Conservation (phyloP, 2,797 vertebrate genomes). For the Siniperca scherzeri region DNA sequence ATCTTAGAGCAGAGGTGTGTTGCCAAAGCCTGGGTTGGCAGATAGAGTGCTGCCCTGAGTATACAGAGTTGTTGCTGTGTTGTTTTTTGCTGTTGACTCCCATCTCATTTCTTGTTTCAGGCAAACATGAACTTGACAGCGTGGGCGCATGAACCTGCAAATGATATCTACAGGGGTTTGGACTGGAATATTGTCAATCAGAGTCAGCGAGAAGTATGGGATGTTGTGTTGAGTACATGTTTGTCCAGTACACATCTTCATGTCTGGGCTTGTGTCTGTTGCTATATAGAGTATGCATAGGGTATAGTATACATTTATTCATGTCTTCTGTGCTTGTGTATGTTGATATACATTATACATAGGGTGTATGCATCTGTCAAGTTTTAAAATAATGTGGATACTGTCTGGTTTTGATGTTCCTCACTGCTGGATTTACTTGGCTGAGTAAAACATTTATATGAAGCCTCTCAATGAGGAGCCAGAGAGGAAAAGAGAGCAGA, state of each 20-base stretch:
- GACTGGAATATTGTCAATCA: slow-evolving; percentile 59
- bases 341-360: slow-evolving; percentile 16
- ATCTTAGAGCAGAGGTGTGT: slow-evolving; percentile 41
- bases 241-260: background rate
- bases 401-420: background rate
- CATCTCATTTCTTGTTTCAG: slow-evolving; percentile 63
- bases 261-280: background rate
- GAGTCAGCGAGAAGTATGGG: slow-evolving; percentile 19
- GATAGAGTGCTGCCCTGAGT: slow-evolving; percentile 39
- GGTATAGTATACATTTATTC: background rate
- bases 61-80: slow-evolving; percentile 34
- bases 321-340: background rate
- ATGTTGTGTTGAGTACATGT: slow-evolving; percentile 19
- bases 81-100: slow-evolving; percentile 40
- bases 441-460: slow-evolving; percentile 49
- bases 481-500: slow-evolving; percentile 5
- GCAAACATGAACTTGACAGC: slow-evolving; percentile 54
- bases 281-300: slow-evolving; percentile 5
- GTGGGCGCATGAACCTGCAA: slow-evolving; percentile 52
- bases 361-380: slow-evolving; percentile 5
- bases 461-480: slow-evolving; percentile 39
- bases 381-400: slow-evolving; percentile 14
- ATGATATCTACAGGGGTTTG: slow-evolving; percentile 64
- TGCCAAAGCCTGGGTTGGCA: slow-evolving; percentile 51
- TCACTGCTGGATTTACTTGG: background rate